phyloP scores from a whole-genome alignment of 2,888 invertebrate species.

The Acrocera orbiculus region DNA sequence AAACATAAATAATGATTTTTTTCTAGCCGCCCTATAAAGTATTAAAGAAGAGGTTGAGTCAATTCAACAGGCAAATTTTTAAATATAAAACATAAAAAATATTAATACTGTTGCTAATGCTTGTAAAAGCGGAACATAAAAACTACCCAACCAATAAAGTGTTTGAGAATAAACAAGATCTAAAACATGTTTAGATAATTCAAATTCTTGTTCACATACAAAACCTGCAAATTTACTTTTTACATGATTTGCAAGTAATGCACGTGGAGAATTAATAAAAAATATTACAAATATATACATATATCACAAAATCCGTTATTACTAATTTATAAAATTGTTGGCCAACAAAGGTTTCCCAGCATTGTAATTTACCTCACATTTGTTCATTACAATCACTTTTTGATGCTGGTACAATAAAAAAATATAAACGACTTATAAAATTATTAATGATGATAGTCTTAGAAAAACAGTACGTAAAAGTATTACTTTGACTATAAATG shows the following conservation, averaged over 20 bases:
- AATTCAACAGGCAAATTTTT: slow-evolving; percentile 63
- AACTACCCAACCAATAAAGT: slow-evolving; percentile 72
- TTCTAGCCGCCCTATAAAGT: slow-evolving; percentile 60
- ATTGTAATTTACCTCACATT: too few species aligned
- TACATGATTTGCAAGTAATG: slow-evolving; percentile 48
- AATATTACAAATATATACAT: slow-evolving; percentile 57
- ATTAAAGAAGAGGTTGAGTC: slow-evolving; percentile 61
- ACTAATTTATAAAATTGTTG: slow-evolving; percentile 72
- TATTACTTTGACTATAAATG: slow-evolving; percentile 48
- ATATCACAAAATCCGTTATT: slow-evolving; percentile 56
- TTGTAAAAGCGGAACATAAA: slow-evolving; percentile 66
- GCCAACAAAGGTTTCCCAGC: slow-evolving; percentile 82
- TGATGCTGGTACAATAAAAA: slow-evolving; percentile 28
- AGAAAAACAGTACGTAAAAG: slow-evolving; percentile 57
- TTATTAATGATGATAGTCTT: slow-evolving; percentile 53
- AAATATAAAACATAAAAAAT: slow-evolving; percentile 64
- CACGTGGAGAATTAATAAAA: slow-evolving; percentile 58
- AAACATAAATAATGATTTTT: slow-evolving; percentile 70
- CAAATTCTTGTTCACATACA: slow-evolving; percentile 59
- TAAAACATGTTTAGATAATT: slow-evolving; percentile 67
- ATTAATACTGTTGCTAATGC: slow-evolving; percentile 50
- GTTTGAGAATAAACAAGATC: slow-evolving; percentile 76
- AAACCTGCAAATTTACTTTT: slow-evolving; percentile 44
- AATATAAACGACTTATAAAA: slow-evolving; percentile 49
- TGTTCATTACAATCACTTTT: slow-evolving; percentile 17